A percentile compares a stretch with the other conserved stretches of the same genome.
These are phyloP conservation scores for Tachyglossus aculeatus DNA, from an alignment of 2,797 vertebrate species.

Conservation along the genomic window DNA sequence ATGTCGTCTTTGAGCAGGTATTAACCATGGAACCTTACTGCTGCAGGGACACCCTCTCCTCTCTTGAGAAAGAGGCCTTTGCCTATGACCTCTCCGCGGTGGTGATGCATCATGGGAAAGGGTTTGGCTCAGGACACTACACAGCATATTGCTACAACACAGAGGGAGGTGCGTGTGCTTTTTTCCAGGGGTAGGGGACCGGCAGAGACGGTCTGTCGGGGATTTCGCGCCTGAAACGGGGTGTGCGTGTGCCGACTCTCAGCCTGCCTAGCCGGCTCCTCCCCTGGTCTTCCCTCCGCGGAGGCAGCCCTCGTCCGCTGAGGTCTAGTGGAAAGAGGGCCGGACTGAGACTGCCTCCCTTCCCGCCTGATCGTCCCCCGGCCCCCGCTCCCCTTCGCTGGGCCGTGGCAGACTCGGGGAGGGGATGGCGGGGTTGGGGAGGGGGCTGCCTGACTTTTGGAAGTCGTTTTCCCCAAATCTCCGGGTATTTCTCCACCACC, in stretches of 20 bases:
- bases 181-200: constrained; percentile 52
- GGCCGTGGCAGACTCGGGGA: too few species aligned
- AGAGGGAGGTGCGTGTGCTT: constrained; percentile 92
- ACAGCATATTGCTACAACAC: constrained; percentile 99
- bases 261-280: too few species aligned
- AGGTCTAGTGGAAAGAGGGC: not conserved
- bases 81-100: constrained; percentile 98
- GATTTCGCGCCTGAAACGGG: too few species aligned
- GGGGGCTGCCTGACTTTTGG: too few species aligned
- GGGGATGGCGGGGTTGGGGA: too few species aligned
- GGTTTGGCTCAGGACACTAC: constrained; percentile 99
- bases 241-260: too few species aligned
- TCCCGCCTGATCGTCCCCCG: not conserved
- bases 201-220: constrained; percentile 46
- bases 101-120: constrained; percentile 99
- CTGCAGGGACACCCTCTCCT: constrained; percentile 89
- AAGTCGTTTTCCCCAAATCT: too few species aligned
- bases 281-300: too few species aligned
- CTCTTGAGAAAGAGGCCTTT: constrained; percentile 88
- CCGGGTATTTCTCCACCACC: too few species aligned
- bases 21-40: constrained; percentile 98
- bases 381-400: not conserved
- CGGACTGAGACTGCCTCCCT: not conserved
- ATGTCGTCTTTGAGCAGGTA: constrained; percentile 98
- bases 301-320: not conserved